Conservation (phyloP, 2,113 vertebrate genomes). For the Bucco capensis region DNA sequence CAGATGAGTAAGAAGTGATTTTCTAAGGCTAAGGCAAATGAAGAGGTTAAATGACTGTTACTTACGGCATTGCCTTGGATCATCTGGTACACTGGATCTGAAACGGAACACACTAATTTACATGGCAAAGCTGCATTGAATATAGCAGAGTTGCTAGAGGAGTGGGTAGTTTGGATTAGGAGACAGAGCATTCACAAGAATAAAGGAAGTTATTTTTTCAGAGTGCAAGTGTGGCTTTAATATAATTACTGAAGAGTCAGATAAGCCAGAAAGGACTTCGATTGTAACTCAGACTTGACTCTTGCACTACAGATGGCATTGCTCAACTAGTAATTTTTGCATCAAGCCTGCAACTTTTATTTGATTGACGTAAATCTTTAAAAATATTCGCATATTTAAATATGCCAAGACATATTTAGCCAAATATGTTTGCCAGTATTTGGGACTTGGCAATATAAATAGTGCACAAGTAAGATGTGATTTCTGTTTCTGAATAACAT, state of each 20-base stretch:
- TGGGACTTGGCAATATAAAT: neutral
- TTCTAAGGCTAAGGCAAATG: neutral
- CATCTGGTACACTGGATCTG: neutral
- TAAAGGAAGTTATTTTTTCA: neutral
- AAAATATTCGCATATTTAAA: too few relatives aligned
- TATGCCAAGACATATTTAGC: too few relatives aligned
- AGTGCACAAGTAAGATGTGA: neutral
- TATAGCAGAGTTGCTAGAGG: neutral
- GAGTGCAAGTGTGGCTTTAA: neutral
- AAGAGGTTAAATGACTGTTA: neutral
- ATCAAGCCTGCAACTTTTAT: neutral
- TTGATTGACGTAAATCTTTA: neutral
- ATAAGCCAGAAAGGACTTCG: neutral
- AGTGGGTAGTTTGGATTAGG: neutral
- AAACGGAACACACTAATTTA: neutral
- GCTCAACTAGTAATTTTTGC: neutral
- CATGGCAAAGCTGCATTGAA: neutral
- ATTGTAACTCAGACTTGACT: neutral
- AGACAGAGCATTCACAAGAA: neutral
- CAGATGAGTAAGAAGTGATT: neutral
- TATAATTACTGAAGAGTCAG: neutral
- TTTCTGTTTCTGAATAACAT: neutral
- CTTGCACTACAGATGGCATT: neutral
- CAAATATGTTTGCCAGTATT: neutral
- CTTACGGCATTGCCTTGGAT: neutral